A percentile compares a stretch with the other conserved stretches of the same genome.
These are phyloP conservation scores for Heteractis magnifica DNA, from an alignment of 92 coral and sea anemone species.

Conservation along the genomic window DNA sequence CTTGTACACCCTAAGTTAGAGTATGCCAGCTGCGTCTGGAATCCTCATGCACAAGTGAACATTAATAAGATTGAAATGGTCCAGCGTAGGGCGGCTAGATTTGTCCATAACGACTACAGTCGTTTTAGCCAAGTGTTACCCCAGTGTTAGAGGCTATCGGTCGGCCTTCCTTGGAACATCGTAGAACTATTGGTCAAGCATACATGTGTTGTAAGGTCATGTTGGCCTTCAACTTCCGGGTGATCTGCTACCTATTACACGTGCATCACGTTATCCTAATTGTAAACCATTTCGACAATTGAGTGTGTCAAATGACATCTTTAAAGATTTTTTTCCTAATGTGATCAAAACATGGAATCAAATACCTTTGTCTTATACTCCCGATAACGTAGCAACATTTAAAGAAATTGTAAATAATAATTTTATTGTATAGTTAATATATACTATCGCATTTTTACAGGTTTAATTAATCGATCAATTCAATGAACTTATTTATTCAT, in stretches of 20 bases:
- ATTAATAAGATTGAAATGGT: conserved; percentile 9
- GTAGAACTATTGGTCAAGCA: neutral
- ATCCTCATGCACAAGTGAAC: neutral
- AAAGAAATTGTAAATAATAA: no score
- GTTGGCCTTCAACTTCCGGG: neutral
- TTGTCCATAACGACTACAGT: neutral
- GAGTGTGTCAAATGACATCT: neutral
- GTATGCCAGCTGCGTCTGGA: conserved; percentile 4
- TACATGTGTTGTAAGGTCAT: neutral
- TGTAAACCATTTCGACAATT: neutral
- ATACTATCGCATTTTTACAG: no score
- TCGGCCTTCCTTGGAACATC: neutral
- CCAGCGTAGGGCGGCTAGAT: conserved; percentile 4
- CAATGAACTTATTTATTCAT: no score
- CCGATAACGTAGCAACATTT: no score
- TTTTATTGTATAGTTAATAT: no score
- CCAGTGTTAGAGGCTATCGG: neutral
- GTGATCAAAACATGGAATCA: no score
- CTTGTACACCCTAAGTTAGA: neutral
- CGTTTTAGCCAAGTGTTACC: neutral
- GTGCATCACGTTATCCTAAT: neutral
- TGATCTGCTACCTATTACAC: neutral
- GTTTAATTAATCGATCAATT: no score
- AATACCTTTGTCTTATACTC: no score
- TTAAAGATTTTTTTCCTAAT: neutral